These are phyloP conservation scores for Triops cancriformis DNA, from an alignment of 1,140 invertebrate genomes.

Conservation along the genomic window DNA sequence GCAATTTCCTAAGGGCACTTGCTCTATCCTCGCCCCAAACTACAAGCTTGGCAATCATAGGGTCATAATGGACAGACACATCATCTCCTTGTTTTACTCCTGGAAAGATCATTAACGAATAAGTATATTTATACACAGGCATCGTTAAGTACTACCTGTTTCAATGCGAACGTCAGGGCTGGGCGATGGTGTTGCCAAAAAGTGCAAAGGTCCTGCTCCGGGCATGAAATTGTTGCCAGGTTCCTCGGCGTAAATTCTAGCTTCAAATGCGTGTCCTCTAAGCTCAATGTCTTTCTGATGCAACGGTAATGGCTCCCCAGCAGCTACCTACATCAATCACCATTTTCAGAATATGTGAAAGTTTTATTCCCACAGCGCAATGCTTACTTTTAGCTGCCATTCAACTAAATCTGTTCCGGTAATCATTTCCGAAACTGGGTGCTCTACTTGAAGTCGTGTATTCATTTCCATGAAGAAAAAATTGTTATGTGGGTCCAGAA, in stretches of 20 bases:
- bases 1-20: constrained; percentile 71
- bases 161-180: constrained; percentile 60
- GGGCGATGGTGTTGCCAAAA: constrained; percentile 55
- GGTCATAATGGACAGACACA: constrained; percentile 96
- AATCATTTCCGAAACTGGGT: constrained; percentile 97
- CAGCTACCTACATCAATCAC: constrained; percentile 52
- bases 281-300: constrained; percentile 67
- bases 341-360: constrained; percentile 34
- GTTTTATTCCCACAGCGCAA: constrained; percentile 19
- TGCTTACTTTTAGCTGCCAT: constrained; percentile 71
- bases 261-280: constrained; percentile 80
- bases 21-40: constrained; percentile 81
- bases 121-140: background rate
- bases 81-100: constrained; percentile 54
- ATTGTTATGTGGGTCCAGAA: constrained; percentile 70
- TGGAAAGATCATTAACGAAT: constrained; percentile 35
- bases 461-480: constrained; percentile 99
- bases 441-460: constrained; percentile 86
- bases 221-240: constrained; percentile 81
- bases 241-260: constrained; percentile 92
- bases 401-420: constrained; percentile 90
- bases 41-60: constrained; percentile 98
- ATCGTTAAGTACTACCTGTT: constrained; percentile 48
- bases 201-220: constrained; percentile 62
- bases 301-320: constrained; percentile 73